Percentiles rank a stretch among this genome's conserved stretches.
phyloP scores from a whole-genome alignment of 2,888 invertebrate genomes.

The Polia nebulosa region DNA sequence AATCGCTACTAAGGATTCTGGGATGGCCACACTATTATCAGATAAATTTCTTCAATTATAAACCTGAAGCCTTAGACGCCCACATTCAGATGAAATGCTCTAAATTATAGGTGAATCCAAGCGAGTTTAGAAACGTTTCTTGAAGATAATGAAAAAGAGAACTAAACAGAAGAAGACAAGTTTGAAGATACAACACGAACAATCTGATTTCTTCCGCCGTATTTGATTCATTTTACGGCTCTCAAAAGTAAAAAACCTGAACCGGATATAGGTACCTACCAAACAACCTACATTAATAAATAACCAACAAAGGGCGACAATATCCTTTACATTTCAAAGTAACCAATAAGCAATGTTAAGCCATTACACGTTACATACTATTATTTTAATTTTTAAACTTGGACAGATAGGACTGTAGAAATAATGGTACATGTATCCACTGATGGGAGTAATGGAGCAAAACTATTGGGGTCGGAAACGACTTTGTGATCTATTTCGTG shows the following conservation, averaged over 20 bases:
- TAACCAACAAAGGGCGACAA: slow-evolving; percentile 43
- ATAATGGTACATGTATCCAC: slow-evolving; percentile 71
- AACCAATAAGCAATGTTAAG: slow-evolving; percentile 60
- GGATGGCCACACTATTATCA: slow-evolving; percentile 39
- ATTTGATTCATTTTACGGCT: slow-evolving; percentile 3
- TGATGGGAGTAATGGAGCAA: slow-evolving; percentile 68
- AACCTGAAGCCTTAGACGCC: slow-evolving; percentile 19
- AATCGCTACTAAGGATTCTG: slow-evolving; percentile 57
- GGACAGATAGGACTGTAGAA: slow-evolving; percentile 77
- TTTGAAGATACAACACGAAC: neutral
- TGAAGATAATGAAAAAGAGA: neutral
- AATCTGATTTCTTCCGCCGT: slow-evolving; percentile 1
- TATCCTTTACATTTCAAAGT: slow-evolving; percentile 52
- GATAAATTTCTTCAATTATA: slow-evolving; percentile 35
- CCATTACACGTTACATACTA: slow-evolving; percentile 66
- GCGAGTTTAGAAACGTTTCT: slow-evolving; percentile 27
- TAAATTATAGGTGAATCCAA: slow-evolving; percentile 43
- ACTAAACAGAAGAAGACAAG: neutral
- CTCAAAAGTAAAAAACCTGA: slow-evolving; percentile 2
- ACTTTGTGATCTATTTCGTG: slow-evolving; percentile 70
- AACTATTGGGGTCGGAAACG: slow-evolving; percentile 36
- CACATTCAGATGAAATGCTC: slow-evolving; percentile 25
- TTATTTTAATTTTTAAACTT: slow-evolving; percentile 73
- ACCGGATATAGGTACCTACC: slow-evolving; percentile 11
- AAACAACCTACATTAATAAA: slow-evolving; percentile 26